Evolutionary conservation across 2,888 invertebrate species (phyloP).

Genomic region (Flexamia atlantica): DNA sequence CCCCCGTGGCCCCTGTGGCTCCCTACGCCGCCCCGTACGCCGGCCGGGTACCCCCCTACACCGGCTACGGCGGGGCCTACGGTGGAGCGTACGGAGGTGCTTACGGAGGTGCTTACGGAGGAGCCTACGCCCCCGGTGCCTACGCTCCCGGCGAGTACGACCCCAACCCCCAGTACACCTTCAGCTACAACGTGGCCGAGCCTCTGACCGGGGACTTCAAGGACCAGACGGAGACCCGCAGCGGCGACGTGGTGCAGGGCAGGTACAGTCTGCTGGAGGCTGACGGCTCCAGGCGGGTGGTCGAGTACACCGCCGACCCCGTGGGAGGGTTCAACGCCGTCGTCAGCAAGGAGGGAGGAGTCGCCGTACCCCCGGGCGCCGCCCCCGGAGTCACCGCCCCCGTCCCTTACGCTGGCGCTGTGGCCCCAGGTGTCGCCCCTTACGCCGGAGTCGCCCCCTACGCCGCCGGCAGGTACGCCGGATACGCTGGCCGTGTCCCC

Average conservation of each 20-base stretch:
- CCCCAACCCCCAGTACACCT: constrained; percentile 70
- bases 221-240: constrained; percentile 69
- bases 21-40: constrained; percentile 70
- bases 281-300: constrained; percentile 85
- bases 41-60: constrained; percentile 71
- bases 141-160: constrained; percentile 70
- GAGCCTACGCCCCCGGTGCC: constrained; percentile 69
- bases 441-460: constrained; percentile 59
- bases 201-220: constrained; percentile 70
- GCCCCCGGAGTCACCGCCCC: constrained; percentile 69
- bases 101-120: constrained; percentile 74
- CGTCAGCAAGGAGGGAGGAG: constrained; percentile 69
- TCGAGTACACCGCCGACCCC: constrained; percentile 75
- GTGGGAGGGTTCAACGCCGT: constrained; percentile 75
- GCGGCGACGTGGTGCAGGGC: constrained; percentile 69
- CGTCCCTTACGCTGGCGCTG: constrained; percentile 61
- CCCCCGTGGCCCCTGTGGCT: constrained; percentile 22
- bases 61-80: constrained; percentile 73
- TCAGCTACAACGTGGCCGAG: constrained; percentile 70
- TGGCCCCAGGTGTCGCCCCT: constrained; percentile 45
- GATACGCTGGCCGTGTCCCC: constrained; percentile 21
- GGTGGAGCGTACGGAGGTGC: constrained; percentile 72
- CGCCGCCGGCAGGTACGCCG: constrained; percentile 46
- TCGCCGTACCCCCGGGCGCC: constrained; percentile 67
- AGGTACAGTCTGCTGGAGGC: constrained; percentile 76